Evolutionary conservation across 2,888 invertebrate genomes (phyloP), one percentile per base, ranked within the genome.

Genomic region (Melieria crassipennis): DNA sequence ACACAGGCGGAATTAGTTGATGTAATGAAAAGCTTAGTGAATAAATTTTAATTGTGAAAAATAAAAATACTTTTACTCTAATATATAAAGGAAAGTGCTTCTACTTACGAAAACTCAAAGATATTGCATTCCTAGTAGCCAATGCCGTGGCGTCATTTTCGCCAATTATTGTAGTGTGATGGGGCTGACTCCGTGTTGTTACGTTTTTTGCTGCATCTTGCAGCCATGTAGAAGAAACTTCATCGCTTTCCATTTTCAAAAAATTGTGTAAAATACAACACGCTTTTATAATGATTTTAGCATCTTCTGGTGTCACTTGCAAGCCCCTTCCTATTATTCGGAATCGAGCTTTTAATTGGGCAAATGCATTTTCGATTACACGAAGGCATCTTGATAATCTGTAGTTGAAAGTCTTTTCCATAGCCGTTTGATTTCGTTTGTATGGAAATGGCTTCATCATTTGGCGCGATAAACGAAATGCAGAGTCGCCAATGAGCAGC

Each of bases 361-460:
- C 72, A 57, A 69, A 72, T 63, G 65, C 56, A 61, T 72, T 65
- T 70, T 47, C 67, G 7, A 75, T 60, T 43, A 73, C 69, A 42
- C 73, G 68, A 60, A 55, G 63, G 60, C 71, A 70, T 64, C n/a
- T 61, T 4, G 72, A 75, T 13, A 75, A 61, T 55, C 48, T 57
- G 7, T 73, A 42, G 46, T 74, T 76, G 13, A 69, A 73, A 50
- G 6, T 62, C 55, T 70, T 72, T 61, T 73, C 70, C 6, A 56
- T 9, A 9, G 45, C 16, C 42, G 64, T 43, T 57, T 71, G 69
- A 57, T 71, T 70, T 10, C 55, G 48, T 67, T 50, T 66, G 60
- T 56, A 72, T 45, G 75, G 71, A 45, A 62, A 76, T 11, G 75
- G 71, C 57, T 76, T 75, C 73, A 78, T 73, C 68, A 70, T 68